These are phyloP conservation scores for Perca schrenkii DNA, from an alignment of 2,113 vertebrate genomes.

Conservation along the genomic window DNA sequence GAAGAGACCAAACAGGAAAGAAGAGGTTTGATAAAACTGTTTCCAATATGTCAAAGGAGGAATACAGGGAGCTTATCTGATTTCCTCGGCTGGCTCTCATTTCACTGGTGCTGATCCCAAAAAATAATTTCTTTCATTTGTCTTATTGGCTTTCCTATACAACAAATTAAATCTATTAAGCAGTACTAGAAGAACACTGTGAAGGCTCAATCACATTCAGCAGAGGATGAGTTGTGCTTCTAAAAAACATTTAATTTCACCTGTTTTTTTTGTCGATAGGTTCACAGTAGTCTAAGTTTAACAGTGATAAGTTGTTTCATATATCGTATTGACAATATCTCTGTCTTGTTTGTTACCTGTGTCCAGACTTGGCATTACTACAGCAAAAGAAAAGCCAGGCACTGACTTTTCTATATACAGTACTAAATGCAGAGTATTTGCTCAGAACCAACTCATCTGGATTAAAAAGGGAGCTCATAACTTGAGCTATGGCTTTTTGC, in stretches of 20 bases:
- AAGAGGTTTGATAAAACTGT: constrained; percentile 51
- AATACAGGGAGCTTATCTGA: constrained; percentile 44
- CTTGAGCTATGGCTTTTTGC: background rate
- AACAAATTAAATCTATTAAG: constrained; percentile 32
- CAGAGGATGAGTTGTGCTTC: constrained; percentile 6
- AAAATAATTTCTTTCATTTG: constrained; percentile 26
- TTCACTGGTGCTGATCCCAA: constrained; percentile 36
- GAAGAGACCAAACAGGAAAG: constrained; percentile 47
- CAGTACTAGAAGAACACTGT: constrained; percentile 4
- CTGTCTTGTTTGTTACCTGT: background rate
- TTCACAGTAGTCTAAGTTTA: background rate
- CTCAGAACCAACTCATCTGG: background rate
- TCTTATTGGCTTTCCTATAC: constrained; percentile 11
- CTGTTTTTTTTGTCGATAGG: background rate
- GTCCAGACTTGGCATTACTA: background rate
- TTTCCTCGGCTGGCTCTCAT: constrained; percentile 45
- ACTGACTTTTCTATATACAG: background rate
- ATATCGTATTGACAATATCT: background rate
- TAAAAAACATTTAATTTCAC: background rate
- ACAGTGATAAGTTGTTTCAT: constrained; percentile 1
- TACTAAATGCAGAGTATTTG: background rate
- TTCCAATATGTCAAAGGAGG: constrained; percentile 53
- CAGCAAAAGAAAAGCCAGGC: background rate
- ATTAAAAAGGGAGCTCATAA: background rate
- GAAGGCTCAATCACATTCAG: constrained; percentile 4